Conservation (phyloP, 2,888 invertebrate genomes). For the Lycaena phlaeas region DNA sequence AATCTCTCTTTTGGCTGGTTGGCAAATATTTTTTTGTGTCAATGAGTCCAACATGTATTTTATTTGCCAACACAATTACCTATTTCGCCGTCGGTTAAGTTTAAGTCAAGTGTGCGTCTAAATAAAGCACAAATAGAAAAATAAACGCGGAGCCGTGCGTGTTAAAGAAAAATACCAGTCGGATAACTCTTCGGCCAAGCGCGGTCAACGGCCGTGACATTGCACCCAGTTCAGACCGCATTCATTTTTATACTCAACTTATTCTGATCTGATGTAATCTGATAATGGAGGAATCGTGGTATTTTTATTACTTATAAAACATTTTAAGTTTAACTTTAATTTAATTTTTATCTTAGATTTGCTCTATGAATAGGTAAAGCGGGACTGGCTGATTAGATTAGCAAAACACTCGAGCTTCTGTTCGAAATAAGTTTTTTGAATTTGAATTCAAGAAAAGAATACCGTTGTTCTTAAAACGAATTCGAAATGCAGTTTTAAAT, state of each 20-base stretch:
- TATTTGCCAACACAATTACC: neutral
- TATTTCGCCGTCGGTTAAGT: neutral
- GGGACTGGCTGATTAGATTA: too few species aligned
- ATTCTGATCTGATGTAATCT: constrained; percentile 4
- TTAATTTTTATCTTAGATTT: too few species aligned
- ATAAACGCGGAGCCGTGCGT: constrained; percentile 4
- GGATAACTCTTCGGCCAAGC: constrained; percentile 9
- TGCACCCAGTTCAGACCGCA: constrained; percentile 36
- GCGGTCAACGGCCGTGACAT: constrained; percentile 64
- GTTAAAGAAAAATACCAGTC: constrained; percentile 15
- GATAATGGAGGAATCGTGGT: neutral
- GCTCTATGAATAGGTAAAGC: too few species aligned
- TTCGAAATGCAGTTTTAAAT: too few species aligned
- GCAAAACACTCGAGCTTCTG: too few species aligned
- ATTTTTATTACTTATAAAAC: neutral
- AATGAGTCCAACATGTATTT: too few species aligned
- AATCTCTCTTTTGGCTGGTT: too few species aligned
- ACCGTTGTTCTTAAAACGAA: too few species aligned
- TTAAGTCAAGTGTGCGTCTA: neutral
- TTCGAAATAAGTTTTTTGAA: too few species aligned
- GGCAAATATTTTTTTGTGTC: too few species aligned
- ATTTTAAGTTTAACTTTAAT: too few species aligned
- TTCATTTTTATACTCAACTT: neutral
- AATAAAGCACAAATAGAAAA: constrained; percentile 10
- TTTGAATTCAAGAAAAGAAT: too few species aligned